Base-by-base conservation (phyloP, 35 echinoderm and acorn worm genomes). In the Lytechinus variegatus region DNA sequence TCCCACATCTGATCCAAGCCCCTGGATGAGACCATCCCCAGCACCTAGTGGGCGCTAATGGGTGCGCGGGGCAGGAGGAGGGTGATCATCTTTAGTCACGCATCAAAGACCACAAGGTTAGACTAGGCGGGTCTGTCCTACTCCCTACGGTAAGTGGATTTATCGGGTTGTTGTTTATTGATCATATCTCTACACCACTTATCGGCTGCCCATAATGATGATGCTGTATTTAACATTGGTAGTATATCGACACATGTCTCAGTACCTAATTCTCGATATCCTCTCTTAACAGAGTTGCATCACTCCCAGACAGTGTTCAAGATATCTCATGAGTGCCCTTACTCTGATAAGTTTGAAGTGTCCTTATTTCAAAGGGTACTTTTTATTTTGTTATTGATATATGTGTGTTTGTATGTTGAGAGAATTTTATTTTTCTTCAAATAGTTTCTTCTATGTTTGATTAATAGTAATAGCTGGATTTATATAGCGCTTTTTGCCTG, bases 141-240 rank as follows among this genome's bases (percentile, higher is more conserved):
- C 66, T 79, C 66, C 66, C 66, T 79, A 8, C 66, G 66, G 66
- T 79, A 79, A 79, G 66, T 79, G 66, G 66, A 79, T 79, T 79
- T 79, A 79, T 79, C 66, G 19, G 66, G n/a, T 79, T 79, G 66
- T n/a, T 19, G 4, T 79, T 79, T 79, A 79, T 79, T 79, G 66
- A 79, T 79, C 66, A 79, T 79, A 79, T 79, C 19, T 79, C 19
- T 6, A 79, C 66, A 79, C 66, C 66, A 79, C 66, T 79, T 16
- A n/a, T 79, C 66, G n/a, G 66, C 12, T 79, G 1, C 66, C n/a
- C n/a, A 24, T 79, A 21, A 24, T 79, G 66, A 79, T 79, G 66
- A 79, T 79, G 66, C 19, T 24, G 66, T 79, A 19, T 79, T 79
- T 24, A 79, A 24, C 66, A 79, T 79, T 16, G 66, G 24, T 6